Evolutionary conservation across 2,888 invertebrate species (phyloP), one percentile per base, ranked within the genome.

Genomic region (Drosophila borborema): DNA sequence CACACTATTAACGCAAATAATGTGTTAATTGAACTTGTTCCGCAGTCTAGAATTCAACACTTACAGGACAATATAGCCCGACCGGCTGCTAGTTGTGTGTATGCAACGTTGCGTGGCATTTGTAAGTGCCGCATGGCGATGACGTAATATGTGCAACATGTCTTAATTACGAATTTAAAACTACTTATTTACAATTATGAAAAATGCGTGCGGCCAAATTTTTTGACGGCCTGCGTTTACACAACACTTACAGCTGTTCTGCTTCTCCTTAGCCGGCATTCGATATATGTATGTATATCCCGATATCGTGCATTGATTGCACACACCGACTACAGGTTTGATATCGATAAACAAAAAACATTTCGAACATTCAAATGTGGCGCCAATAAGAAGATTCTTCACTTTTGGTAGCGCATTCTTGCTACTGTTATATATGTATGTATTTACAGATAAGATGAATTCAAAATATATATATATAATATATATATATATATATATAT

Each of bases 1-100:
- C 75, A 97, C 95, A 75, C 96, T 96, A 92, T 31, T 60, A 61
- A 45, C 45, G 14, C 7, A 51, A 51, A 18, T 56, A 63, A 49
- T 60, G 12, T 51, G 36, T 18, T 51, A 31, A 69, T 18, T 23
- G 6, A 31, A 20, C 48, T 48, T 48, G 48, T 64, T 46, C 23
- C 36, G 45, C 23, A 10, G 20, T 10, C 3, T n/a, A n/a, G 8
- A 70, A 41, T 36, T 18, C 7, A 43, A 10, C 23, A 80, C 92
- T 91, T 86, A 91, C 91, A 91, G 85, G 56, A 91, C 91, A 64
- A 91, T 92, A 61, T 91, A 91, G 53, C 91, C 91, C 64, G 81
- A 74, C 64, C 82, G 78, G 46, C 61, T 43, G 2, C 61, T 36
- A 10, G 89, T 70, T 14, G 81, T 84, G 67, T 91, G 89, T 64